Percentiles rank a stretch among this genome's conserved stretches.
Evolutionary conservation across 2,888 invertebrate species (phyloP).

Genomic region (Eustalomyia histrio): DNA sequence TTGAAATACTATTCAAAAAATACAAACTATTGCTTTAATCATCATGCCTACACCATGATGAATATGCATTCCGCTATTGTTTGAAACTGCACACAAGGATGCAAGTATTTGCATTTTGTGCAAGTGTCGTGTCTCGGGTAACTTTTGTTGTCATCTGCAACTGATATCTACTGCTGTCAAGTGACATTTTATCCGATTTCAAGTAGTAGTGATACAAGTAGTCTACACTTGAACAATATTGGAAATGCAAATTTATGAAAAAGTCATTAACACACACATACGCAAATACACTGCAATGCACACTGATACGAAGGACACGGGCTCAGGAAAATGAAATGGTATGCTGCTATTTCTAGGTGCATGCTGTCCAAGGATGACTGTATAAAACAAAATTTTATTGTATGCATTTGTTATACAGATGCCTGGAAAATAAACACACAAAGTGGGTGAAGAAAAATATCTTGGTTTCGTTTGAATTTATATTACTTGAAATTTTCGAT

Average conservation of each 20-base stretch:
- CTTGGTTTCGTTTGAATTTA: constrained; percentile 30
- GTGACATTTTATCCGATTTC: constrained; percentile 63
- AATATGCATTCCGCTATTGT: background rate
- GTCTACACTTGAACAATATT: constrained; percentile 56
- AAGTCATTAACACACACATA: constrained; percentile 55
- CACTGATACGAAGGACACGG: constrained; percentile 16
- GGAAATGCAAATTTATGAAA: constrained; percentile 62
- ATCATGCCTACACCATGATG: constrained; percentile 28
- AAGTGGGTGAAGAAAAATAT: background rate
- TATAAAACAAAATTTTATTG: constrained; percentile 15
- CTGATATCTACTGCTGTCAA: constrained; percentile 62
- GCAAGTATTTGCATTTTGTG: constrained; percentile 56
- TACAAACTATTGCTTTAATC: constrained; percentile 15
- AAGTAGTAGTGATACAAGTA: constrained; percentile 57
- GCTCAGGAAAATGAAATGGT: background rate
- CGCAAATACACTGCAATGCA: background rate
- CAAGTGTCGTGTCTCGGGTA: constrained; percentile 55
- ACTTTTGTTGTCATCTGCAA: constrained; percentile 56
- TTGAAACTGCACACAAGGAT: constrained; percentile 2
- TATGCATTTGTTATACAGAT: background rate
- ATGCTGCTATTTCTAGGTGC: background rate
- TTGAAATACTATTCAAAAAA: constrained; percentile 13
- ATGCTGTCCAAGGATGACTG: constrained; percentile 28
- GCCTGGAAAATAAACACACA: background rate
- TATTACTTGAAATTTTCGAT: constrained; percentile 27